Conservation (phyloP, 2,797 vertebrate genomes). For the Thunnus albacares region DNA sequence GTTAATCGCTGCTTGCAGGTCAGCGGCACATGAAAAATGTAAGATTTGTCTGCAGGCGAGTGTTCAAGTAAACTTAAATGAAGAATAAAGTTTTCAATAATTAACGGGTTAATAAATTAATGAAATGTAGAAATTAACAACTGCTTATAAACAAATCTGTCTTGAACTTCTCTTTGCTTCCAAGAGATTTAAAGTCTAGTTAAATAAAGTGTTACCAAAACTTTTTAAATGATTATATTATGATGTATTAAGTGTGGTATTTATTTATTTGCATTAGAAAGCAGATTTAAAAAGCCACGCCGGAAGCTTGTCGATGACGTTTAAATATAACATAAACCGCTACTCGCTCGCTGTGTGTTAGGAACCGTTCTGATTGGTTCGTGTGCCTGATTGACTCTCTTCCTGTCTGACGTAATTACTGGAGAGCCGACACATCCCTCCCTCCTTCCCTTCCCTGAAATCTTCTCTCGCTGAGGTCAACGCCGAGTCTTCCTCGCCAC, state of each 20-base stretch:
- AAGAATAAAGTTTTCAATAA: neutral
- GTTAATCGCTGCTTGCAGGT: no score
- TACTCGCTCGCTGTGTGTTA: conserved; percentile 20
- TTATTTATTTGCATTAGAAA: conserved; percentile 4
- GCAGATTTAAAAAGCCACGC: neutral
- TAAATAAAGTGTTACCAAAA: neutral
- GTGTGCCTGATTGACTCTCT: neutral
- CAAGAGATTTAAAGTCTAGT: neutral
- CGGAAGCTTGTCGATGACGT: neutral
- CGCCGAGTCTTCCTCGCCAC: neutral
- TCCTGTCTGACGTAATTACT: neutral
- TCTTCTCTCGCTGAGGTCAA: neutral
- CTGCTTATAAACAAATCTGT: neutral
- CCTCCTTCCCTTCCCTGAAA: neutral
- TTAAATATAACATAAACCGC: no score
- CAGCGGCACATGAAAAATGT: no score
- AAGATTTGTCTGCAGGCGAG: neutral
- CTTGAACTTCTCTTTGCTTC: no score
- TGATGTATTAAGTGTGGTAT: neutral
- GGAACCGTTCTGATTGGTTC: neutral
- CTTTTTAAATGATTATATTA: neutral
- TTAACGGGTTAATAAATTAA: neutral
- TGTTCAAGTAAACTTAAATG: neutral
- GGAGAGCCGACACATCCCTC: neutral
- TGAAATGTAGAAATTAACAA: neutral